Conservation (phyloP, 1,140 invertebrate genomes). For the Acyrthosiphon pisum region DNA sequence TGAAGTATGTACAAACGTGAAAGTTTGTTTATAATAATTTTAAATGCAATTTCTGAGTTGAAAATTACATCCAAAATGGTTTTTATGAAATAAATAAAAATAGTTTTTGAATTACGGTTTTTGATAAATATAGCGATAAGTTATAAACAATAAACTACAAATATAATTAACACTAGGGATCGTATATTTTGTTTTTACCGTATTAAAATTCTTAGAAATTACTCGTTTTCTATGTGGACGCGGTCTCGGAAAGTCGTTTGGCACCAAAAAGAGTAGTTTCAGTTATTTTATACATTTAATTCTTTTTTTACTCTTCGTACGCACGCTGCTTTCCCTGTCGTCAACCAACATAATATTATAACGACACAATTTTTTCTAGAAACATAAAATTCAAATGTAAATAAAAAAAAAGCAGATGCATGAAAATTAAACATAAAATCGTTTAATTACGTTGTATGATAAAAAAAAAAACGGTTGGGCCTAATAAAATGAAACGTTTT, state of each 20-base stretch:
- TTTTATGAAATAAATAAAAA: neutral
- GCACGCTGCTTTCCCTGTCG: neutral
- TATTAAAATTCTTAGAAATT: conserved; percentile 28
- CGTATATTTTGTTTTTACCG: neutral
- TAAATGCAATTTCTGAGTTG: neutral
- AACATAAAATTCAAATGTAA: conserved; percentile 26
- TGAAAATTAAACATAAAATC: conserved; percentile 17
- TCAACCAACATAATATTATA: neutral
- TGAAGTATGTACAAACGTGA: neutral
- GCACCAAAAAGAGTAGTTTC: conserved; percentile 26
- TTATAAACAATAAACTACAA: conserved; percentile 26
- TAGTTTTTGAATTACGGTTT: conserved; percentile 22
- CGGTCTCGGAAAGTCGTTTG: conserved; percentile 35
- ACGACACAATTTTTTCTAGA: neutral
- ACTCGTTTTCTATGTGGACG: conserved; percentile 31
- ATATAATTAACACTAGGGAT: conserved; percentile 36
- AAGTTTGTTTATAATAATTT: conserved; percentile 20
- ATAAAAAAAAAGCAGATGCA: conserved; percentile 3
- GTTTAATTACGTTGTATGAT: neutral
- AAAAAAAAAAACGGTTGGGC: neutral
- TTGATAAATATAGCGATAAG: conserved; percentile 23
- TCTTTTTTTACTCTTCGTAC: neutral
- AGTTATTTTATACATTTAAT: conserved; percentile 7
- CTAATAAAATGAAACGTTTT: conserved; percentile 32
- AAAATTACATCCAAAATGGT: neutral